Conservation (phyloP, 2,888 invertebrate genomes). For the Lordiphosa fenestrarum region DNA sequence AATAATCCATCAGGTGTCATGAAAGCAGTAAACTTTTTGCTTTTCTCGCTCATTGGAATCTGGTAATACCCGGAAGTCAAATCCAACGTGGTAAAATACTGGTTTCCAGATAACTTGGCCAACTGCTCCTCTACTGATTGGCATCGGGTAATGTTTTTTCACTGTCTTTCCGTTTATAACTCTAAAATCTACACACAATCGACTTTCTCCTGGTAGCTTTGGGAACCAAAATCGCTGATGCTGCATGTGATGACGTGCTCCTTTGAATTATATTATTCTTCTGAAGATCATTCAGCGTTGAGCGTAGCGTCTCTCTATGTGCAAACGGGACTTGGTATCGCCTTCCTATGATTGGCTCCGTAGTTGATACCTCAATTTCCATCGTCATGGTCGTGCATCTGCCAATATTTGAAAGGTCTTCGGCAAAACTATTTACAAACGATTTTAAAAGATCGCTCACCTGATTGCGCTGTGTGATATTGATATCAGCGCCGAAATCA, state of each 20-base stretch:
- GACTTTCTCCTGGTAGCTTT: not conserved
- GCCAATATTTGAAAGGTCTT: conserved; percentile 3
- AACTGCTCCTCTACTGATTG: not conserved
- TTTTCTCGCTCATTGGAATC: not conserved
- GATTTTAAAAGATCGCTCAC: no score
- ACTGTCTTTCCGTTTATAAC: not conserved
- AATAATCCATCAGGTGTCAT: conserved; percentile 1
- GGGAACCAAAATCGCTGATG: not conserved
- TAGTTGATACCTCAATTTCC: not conserved
- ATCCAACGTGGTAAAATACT: not conserved
- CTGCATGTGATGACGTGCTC: conserved; percentile 1
- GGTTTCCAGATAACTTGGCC: not conserved
- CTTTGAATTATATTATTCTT: not conserved
- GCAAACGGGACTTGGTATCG: conserved; percentile 1
- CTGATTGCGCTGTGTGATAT: no score
- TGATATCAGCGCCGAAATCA: no score
- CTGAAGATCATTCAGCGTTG: not conserved
- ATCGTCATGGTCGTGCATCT: not conserved
- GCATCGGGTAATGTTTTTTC: not conserved
- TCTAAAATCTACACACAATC: conserved; percentile 4
- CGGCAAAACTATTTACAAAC: not conserved
- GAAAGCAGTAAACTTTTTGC: not conserved
- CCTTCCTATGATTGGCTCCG: not conserved
- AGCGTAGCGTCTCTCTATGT: not conserved
- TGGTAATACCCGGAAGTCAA: not conserved